Base-by-base conservation (phyloP, 2,888 invertebrate species). In the Drosophila leonis region DNA sequence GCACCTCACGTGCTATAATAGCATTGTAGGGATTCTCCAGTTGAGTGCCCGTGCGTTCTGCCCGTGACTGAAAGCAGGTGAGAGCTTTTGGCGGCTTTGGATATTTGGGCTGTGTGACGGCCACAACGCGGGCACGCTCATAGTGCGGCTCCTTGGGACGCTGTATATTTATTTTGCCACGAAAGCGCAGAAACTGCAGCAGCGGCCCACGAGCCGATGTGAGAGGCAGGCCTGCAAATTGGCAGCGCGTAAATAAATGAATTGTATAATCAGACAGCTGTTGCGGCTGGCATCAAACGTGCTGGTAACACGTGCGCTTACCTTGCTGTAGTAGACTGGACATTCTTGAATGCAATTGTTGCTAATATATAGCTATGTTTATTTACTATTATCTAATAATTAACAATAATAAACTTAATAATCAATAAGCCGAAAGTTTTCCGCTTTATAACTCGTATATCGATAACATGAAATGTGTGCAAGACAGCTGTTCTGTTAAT, bases 131-230 rank as follows among this genome's bases (percentile, higher is more conserved):
- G 20, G 95, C 96, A 75, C 95, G 94, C 77, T 95, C 94, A 90
- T 95, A 96, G 92, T 96, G 96, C 1, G 96, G 95, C 56, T 94
- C 93, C 86, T 94, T 94, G 1, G 97, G 97, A 76, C 94, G 95
- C 91, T 96, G 96, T 46, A 97, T 95, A 88, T 97, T 97, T 59
- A 97, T 96, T 93, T 97, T 96, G 4, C 96, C 95, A 27, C 96
- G 94, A 91, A 94, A 96, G 79, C 97, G 94, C 90, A 95, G 95
- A 8, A 95, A 94, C 82, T 95, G 92, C 18, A 94, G 72, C n/a
- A 94, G 89, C 0, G 94, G 93, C 5, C 92, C 66, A 10, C 81
- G 80, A 5, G 71, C 54, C 57, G 69, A 62, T 15, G 77, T 35
- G 31, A 88, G 51, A 4, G 83, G 61, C 46, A 87, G 70, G 12